Percentiles rank a stretch among this genome's conserved stretches.
Conservation (phyloP, 2,888 invertebrate species). For the Drosophila macrothrix region DNA sequence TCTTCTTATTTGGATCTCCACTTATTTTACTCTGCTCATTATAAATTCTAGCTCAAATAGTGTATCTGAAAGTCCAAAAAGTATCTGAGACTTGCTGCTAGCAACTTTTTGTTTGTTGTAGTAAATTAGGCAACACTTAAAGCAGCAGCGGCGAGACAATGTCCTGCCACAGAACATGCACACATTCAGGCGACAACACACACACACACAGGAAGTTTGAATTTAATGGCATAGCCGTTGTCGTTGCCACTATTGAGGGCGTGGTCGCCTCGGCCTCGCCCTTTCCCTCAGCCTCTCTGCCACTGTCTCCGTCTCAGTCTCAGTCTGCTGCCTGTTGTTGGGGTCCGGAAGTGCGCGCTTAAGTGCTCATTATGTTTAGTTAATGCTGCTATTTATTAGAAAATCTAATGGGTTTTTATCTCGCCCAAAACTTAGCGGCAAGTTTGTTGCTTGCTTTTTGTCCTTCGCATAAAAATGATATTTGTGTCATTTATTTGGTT, state of each 20-base stretch:
- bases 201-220: constrained; percentile 58
- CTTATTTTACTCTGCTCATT: neutral
- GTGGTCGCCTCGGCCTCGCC: constrained; percentile 31
- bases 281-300: neutral
- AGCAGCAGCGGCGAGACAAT: constrained; percentile 53
- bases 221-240: constrained; percentile 62
- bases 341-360: constrained; percentile 73
- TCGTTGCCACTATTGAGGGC: constrained; percentile 44
- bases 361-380: constrained; percentile 79
- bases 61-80: constrained; percentile 17
- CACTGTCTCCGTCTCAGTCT: neutral
- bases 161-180: constrained; percentile 47
- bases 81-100: neutral
- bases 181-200: constrained; percentile 35
- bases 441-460: constrained; percentile 34
- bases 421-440: constrained; percentile 44
- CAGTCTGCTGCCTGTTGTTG: constrained; percentile 20
- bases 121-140: constrained; percentile 77
- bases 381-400: constrained; percentile 77
- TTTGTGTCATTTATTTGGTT: constrained; percentile 72
- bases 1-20: neutral
- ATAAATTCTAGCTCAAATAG: neutral
- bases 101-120: constrained; percentile 45
- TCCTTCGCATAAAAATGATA: constrained; percentile 61
- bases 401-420: constrained; percentile 75